Conservation (phyloP, 2,888 invertebrate genomes). For the Oscheius sp. region DNA sequence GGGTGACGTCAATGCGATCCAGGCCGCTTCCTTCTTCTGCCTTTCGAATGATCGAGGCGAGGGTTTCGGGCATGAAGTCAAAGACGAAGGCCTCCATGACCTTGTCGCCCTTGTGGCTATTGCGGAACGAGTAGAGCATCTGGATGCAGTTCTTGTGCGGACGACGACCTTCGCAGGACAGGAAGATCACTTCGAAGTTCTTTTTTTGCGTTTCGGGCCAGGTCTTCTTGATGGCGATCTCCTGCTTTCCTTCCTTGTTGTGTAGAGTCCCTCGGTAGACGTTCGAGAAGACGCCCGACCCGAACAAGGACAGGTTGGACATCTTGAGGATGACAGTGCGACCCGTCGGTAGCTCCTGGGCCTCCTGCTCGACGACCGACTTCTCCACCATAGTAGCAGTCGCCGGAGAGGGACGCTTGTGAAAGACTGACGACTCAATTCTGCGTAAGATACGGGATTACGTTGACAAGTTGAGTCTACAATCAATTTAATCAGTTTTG, state of each 20-base stretch:
- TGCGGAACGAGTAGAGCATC: conserved; percentile 56
- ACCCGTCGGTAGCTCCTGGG: conserved; percentile 8
- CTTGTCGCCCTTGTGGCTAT: conserved; percentile 18
- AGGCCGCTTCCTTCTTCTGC: conserved; percentile 10
- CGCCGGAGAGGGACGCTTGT: too few species aligned
- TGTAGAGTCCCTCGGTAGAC: conserved; percentile 46
- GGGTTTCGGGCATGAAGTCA: conserved; percentile 58
- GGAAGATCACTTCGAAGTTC: conserved; percentile 48
- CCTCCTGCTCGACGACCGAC: conserved; percentile 16
- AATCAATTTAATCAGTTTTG: too few species aligned
- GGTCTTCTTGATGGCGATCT: conserved; percentile 65
- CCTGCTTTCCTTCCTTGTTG: conserved; percentile 43
- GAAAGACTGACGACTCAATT: too few species aligned
- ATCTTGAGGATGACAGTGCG: not conserved
- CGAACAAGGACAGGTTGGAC: not conserved
- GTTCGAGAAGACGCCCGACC: conserved; percentile 29
- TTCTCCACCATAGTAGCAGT: too few species aligned
- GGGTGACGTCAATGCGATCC: conserved; percentile 54
- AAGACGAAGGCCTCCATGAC: conserved; percentile 62
- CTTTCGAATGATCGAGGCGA: conserved; percentile 40
- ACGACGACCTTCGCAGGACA: conserved; percentile 49
- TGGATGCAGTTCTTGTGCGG: conserved; percentile 61
- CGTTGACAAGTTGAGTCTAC: too few species aligned
- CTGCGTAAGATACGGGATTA: too few species aligned
- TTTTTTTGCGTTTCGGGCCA: conserved; percentile 47